Evolutionary conservation across 2,797 vertebrate species (phyloP), one percentile per base, ranked within the genome.

Genomic region (Geotrypetes seraphini): DNA sequence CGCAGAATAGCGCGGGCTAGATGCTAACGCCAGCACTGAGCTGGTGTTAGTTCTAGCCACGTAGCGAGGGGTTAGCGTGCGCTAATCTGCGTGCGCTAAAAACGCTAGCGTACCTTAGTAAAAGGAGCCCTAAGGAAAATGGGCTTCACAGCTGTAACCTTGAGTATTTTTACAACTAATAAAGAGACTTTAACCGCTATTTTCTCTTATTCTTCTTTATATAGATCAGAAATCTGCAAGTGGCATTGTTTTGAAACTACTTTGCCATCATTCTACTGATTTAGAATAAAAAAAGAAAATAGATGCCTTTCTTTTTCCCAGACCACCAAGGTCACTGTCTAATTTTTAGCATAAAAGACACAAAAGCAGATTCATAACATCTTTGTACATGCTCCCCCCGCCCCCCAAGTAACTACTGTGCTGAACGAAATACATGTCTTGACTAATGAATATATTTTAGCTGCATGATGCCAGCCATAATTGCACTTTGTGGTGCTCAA

Each of bases 131-230:
- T n/a, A n/a, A n/a, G n/a, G n/a, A n/a, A n/a, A n/a, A n/a, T n/a
- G n/a, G n/a, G n/a, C n/a, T n/a, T n/a, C n/a, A n/a, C n/a, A n/a
- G n/a, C n/a, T 19, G 19, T 19, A 8, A n/a, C 19, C 19, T 19
- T 5, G 5, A 19, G 19, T 19, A 19, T 56, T 45, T 49, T 47
- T 31, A 19, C 37, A 2, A 36, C 21, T 59, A 56, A 50, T 39
- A 36, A 59, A 47, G 5, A 4, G 2, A n/a, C 34, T 24, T 43
- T 30, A 46, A 31, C 11, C 61, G n/a, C 26, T 25, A 20, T n/a
- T 54, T 27, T 25, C 17, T 59, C 60, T 63, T 63, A 22, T 62
- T 64, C 36, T 34, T 43, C 2, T 1, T n/a, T 46, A 27, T 28
- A 5, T 10, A 2, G 21, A 28, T 60, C 49, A 50, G 31, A 55